Evolutionary conservation across 1,140 invertebrate genomes (phyloP).

Genomic region (Lutraria rhynchaena): DNA sequence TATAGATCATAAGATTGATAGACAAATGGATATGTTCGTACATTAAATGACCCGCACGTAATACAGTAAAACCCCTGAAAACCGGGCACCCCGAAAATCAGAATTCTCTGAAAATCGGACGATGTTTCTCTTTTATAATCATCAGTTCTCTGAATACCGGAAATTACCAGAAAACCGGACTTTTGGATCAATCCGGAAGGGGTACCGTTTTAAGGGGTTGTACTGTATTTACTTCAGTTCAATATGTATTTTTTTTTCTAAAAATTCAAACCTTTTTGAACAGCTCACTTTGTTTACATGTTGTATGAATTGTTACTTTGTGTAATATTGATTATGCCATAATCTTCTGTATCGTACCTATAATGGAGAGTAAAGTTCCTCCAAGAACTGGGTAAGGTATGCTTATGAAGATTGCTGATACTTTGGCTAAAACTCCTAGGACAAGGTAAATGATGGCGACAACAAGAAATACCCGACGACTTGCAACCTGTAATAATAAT

Average conservation of each 20-base stretch:
- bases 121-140: background rate
- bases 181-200: too few species aligned
- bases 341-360: slow-evolving; percentile 18
- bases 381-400: slow-evolving; percentile 95
- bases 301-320: too few species aligned
- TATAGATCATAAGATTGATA: background rate
- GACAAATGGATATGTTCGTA: background rate
- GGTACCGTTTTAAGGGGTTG: too few species aligned
- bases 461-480: slow-evolving; percentile 91
- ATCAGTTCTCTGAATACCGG: background rate
- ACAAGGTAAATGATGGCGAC: slow-evolving; percentile 90
- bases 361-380: slow-evolving; percentile 69
- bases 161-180: too few species aligned
- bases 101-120: too few species aligned
- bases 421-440: slow-evolving; percentile 86
- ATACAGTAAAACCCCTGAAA: background rate
- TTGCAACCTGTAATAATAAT: slow-evolving; percentile 86
- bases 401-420: slow-evolving; percentile 93
- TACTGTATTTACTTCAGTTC: too few species aligned
- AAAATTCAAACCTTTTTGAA: too few species aligned
- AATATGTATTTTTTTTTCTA: too few species aligned
- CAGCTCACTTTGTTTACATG: too few species aligned
- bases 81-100: background rate
- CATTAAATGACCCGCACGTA: background rate
- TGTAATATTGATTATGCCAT: too few species aligned